phyloP scores from a whole-genome alignment of 1,140 invertebrate species.

The Rhopalosiphum padi region DNA sequence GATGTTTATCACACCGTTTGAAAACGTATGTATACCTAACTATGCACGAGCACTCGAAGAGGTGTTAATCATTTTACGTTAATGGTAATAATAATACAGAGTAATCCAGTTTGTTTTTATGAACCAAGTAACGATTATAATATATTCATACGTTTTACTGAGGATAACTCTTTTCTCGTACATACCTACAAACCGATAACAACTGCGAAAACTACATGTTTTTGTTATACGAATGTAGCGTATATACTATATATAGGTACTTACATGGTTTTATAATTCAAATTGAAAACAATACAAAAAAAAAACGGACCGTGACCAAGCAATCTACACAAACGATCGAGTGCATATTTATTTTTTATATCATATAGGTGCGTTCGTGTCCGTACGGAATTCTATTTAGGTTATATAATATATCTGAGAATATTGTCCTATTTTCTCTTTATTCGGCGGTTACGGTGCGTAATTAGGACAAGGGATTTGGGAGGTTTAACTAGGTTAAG shows the following conservation, averaged over 20 bases:
- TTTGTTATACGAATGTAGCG: neutral
- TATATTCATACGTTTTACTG: neutral
- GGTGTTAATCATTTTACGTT: slow-evolving; percentile 1
- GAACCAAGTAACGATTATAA: neutral
- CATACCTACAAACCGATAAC: neutral
- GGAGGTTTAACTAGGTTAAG: neutral
- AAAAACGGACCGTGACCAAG: neutral
- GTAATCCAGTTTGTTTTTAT: neutral
- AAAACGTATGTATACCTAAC: neutral
- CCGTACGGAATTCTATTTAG: neutral
- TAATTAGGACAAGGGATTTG: neutral
- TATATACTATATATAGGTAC: too few relatives aligned
- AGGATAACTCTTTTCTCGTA: neutral
- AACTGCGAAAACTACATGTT: neutral
- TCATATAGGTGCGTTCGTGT: neutral
- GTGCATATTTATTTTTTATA: neutral
- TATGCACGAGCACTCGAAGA: neutral
- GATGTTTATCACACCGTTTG: neutral
- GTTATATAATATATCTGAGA: neutral
- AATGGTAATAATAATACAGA: neutral
- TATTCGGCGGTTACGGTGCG: neutral
- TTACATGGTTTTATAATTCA: neutral
- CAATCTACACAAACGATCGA: neutral
- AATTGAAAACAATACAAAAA: neutral
- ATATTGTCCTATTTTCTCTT: neutral